Percentiles rank a stretch among this genome's conserved stretches.
These are phyloP conservation scores for Selenia dentaria DNA, from an alignment of 2,888 invertebrate genomes.

Conservation along the genomic window DNA sequence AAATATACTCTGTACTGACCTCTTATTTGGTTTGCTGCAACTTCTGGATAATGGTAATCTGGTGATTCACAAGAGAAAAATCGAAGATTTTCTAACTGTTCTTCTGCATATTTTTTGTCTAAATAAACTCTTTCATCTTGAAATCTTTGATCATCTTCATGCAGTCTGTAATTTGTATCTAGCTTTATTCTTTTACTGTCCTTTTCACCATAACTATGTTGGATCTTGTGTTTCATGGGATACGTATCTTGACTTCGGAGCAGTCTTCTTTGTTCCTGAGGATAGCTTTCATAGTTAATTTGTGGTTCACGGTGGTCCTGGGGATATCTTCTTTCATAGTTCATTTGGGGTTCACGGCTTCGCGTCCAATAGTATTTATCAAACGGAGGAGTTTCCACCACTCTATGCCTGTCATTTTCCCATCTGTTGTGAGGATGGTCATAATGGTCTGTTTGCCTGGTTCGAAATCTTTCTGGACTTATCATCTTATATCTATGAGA, in stretches of 20 bases:
- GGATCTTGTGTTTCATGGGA: constrained; percentile 47
- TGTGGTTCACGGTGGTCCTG: constrained; percentile 38
- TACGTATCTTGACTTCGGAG: constrained; percentile 39
- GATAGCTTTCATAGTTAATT: constrained; percentile 25
- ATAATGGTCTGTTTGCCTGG: constrained; percentile 36
- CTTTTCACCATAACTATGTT: constrained; percentile 53
- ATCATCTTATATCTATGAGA: constrained; percentile 41
- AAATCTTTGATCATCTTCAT: constrained; percentile 33
- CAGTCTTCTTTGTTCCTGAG: constrained; percentile 40
- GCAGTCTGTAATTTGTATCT: constrained; percentile 35
- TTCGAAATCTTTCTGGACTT: constrained; percentile 29
- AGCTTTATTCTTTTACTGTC: constrained; percentile 49
- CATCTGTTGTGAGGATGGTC: constrained; percentile 41
- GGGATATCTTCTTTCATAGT: constrained; percentile 27
- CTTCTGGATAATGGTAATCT: constrained; percentile 49
- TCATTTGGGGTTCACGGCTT: constrained; percentile 19
- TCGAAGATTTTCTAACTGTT: constrained; percentile 35
- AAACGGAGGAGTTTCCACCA: constrained; percentile 49
- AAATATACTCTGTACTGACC: constrained; percentile 42
- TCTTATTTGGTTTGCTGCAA: constrained; percentile 43
- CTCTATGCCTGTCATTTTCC: constrained; percentile 45
- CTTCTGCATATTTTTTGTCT: constrained; percentile 7
- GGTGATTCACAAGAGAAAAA: constrained; percentile 64
- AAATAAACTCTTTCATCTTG: constrained; percentile 32
- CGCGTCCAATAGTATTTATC: constrained; percentile 37